These are phyloP conservation scores for Hormaphis cornu DNA, from an alignment of 1,140 invertebrate species.

Conservation along the genomic window DNA sequence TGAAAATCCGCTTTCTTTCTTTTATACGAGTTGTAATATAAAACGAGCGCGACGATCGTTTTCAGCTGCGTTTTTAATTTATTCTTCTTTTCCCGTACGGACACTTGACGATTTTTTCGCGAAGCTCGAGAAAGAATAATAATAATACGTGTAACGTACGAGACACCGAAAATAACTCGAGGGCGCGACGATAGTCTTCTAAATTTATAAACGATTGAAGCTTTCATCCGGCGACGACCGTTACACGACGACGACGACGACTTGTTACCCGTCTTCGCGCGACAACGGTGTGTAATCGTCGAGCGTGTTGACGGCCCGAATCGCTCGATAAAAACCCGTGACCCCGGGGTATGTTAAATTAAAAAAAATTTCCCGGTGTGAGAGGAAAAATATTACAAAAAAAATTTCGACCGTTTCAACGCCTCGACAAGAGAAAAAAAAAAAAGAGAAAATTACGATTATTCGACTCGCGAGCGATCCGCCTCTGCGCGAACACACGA, in stretches of 20 bases:
- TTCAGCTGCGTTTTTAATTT: too few species aligned
- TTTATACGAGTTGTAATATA: too few species aligned
- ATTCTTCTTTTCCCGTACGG: too few species aligned
- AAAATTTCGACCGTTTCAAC: too few species aligned
- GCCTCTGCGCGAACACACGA: neutral
- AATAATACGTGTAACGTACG: neutral
- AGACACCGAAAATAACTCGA: slow-evolving; percentile 6
- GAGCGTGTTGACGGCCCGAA: slow-evolving; percentile 14
- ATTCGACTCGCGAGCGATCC: neutral
- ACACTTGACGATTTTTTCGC: too few species aligned
- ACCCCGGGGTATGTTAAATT: slow-evolving; percentile 11
- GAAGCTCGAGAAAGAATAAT: too few species aligned
- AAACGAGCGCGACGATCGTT: too few species aligned
- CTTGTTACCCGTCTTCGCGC: neutral
- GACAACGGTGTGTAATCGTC: slow-evolving; percentile 20
- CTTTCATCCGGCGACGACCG: slow-evolving; percentile 16
- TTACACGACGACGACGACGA: neutral
- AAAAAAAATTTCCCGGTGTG: neutral
- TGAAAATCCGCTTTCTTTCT: too few species aligned
- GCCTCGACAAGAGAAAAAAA: too few species aligned
- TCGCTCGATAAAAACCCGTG: slow-evolving; percentile 15
- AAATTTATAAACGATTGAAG: slow-evolving; percentile 21
- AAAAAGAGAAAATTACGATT: too few species aligned
- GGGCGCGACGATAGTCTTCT: neutral
- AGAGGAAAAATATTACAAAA: too few species aligned